Base-by-base conservation (phyloP, 2,888 invertebrate genomes). In the Amitus sp. region DNA sequence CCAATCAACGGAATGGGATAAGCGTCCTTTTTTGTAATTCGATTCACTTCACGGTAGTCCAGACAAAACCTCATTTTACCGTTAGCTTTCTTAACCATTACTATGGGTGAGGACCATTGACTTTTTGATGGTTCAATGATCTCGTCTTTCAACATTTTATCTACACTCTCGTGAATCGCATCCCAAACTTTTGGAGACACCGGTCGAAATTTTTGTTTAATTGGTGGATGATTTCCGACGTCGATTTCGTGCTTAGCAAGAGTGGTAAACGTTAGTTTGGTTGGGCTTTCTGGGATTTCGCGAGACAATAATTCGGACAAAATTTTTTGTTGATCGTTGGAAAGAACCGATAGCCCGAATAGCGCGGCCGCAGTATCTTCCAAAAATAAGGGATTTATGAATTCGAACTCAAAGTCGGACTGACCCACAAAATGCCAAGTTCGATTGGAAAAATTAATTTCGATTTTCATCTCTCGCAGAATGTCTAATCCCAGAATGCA, bases 91-190 rank as follows among this genome's bases (percentile, higher is more conserved):
- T 60, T 66, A 2, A 73, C 67, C 34, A 74, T 64, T 1, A 76
- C 63, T 6, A 73, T 66, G 0, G 75, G 73, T 2, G 73, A 51
- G 1, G 51, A 43, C 72, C 73, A 76, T 1, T 67, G 57, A 34
- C 61, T 65, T 0, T 27, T 7, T 0, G 61, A 62, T 0, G 27
- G 47, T 17, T 64, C 52, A 0, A 80, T 71, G 0, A 78, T 70
- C 0, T 68, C 73, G 1, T 63, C 18, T 0, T 30, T 40, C 0
- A 79, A 30, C 77, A 79, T 76, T 0, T 69, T 43, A 27, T 77
- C 74, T 0, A 79, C 65, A 53, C 77, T 76, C 1, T 15, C 10
- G 18, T 55, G 19, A 6, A 65, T 55, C 0, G 27, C 30, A 5
- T 30, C 49, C 3, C 47, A 56, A 0, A 62, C 33, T 2, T 33